phyloP scores from a whole-genome alignment of 2,888 invertebrate genomes.

The Coelogynopora nodosa region DNA sequence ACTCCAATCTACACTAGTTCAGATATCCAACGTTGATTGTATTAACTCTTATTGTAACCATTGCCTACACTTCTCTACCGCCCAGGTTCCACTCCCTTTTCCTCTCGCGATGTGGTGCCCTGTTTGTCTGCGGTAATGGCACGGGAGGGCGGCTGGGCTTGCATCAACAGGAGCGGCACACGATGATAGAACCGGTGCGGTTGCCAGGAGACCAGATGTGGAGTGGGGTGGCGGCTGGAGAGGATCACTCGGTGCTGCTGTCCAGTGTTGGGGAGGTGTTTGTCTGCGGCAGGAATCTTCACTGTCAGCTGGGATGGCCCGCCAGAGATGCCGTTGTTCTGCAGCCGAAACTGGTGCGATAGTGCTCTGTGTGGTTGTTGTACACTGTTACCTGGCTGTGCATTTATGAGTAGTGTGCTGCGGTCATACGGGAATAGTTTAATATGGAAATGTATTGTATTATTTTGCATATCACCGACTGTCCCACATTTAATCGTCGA shows the following conservation, averaged over 20 bases:
- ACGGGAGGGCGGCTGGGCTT: constrained; percentile 74
- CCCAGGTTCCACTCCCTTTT: constrained; percentile 76
- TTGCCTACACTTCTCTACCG: no score
- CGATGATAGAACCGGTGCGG: background rate
- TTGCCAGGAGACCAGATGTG: constrained; percentile 54
- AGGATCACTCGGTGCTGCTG: constrained; percentile 70
- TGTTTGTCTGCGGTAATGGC: constrained; percentile 77
- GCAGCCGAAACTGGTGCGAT: background rate
- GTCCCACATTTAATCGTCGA: no score
- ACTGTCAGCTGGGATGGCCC: constrained; percentile 67
- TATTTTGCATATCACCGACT: no score
- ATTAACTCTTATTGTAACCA: no score
- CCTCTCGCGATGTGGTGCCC: constrained; percentile 65
- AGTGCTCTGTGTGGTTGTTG: no score
- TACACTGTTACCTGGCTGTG: no score
- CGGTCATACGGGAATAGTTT: no score
- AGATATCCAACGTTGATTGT: no score
- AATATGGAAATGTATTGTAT: no score
- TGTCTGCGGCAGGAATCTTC: constrained; percentile 65
- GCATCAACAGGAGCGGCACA: constrained; percentile 64
- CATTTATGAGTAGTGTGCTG: no score
- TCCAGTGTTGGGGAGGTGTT: constrained; percentile 68
- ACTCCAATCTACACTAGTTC: no score
- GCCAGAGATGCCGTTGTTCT: background rate
- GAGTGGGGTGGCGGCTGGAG: constrained; percentile 65